phyloP scores from a whole-genome alignment of 2,113 vertebrate genomes.

The Coreoperca whiteheadi region DNA sequence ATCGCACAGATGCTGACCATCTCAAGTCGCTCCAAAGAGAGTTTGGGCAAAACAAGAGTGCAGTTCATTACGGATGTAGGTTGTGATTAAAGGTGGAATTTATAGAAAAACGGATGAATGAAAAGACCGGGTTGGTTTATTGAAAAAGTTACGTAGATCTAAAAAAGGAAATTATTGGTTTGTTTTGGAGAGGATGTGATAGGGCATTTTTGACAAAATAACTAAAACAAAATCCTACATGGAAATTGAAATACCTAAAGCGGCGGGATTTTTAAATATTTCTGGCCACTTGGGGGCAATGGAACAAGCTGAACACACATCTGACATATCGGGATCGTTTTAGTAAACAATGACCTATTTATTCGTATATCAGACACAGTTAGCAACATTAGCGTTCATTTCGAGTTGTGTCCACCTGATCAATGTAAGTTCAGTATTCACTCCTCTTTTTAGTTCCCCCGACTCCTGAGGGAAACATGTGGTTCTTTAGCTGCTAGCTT shows the following conservation, averaged over 20 bases:
- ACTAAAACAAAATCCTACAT: neutral
- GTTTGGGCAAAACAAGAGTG: constrained; percentile 11
- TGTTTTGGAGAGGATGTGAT: neutral
- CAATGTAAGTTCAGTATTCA: no score
- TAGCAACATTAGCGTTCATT: neutral
- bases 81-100: neutral
- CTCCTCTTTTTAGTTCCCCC: no score
- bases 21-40: constrained; percentile 22
- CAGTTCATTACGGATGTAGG: constrained; percentile 5
- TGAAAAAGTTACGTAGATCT: neutral
- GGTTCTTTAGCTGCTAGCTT: neutral
- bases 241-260: neutral
- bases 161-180: neutral
- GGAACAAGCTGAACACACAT: neutral
- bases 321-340: neutral
- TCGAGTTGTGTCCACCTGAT: neutral
- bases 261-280: no score
- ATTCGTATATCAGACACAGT: no score
- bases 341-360: no score
- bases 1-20: constrained; percentile 18
- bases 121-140: neutral
- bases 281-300: no score
- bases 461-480: no score
- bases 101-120: neutral
- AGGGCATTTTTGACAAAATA: neutral